Evolutionary conservation across 2,888 invertebrate genomes (phyloP), one percentile per base, ranked within the genome.

Genomic region (Parthenolecanium corni): DNA sequence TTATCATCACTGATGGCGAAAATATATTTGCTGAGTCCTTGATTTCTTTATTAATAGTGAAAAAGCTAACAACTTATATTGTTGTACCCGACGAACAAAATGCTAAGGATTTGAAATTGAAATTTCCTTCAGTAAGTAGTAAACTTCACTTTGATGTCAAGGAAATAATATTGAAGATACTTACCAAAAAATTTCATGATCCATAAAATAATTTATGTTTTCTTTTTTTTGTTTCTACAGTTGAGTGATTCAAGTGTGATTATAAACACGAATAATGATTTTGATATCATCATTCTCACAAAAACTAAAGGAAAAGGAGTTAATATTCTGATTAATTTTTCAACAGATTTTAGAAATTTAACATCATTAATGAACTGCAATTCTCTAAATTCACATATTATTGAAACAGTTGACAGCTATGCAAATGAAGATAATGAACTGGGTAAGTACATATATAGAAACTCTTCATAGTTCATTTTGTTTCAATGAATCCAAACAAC

Each of bases 11-110:
- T 4, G 31, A 31, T 31, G 9, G 80, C 2, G 80, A 80, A 65
- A 86, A 86, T 23, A 85, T 85, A 16, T 80, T 86, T 11, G 88
- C 88, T 0, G 80, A 85, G 71, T 85, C 87, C 1, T 86, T 87
- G 16, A 87, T 88, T 65, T 75, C 81, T 49, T 76, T 86, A 38
- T 83, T 84, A 0, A 73, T 85, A 11, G 76, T 78, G 62, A 76
- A 78, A 68, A 81, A 81, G 2, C 80, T 85, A 70, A 78, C 78
- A 53, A 81, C 84, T 0, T 84, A 74, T 70, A 85, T 85, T 12
- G 87, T 86, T 1, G 85, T 86, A 46, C 84, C 82, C 46, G 80
- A 81, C 0, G 71, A 74, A n/a, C 78, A 81, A 64, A 85, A 85
- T 71, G 76, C 77, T 66, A 74, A 80, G 14, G 86, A 79, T 70